Evolutionary conservation across 2,888 invertebrate genomes (phyloP).

Genomic region (Colostygia pectinataria): DNA sequence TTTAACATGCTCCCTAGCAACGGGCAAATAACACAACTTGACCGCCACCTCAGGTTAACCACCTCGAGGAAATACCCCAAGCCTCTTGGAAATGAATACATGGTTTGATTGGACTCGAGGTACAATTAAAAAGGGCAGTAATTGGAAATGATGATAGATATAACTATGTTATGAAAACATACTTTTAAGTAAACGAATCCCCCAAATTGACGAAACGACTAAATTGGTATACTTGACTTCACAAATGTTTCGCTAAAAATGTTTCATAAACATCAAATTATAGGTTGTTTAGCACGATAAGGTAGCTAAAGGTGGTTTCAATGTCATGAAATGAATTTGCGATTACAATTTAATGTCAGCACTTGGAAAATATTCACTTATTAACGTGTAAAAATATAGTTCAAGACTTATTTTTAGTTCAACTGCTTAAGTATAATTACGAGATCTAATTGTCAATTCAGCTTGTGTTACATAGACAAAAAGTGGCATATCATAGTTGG

Average conservation of each 20-base stretch:
- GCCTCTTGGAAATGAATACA: neutral
- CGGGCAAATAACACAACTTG: constrained; percentile 40
- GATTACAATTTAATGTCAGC: neutral
- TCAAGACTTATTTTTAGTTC: too few species aligned
- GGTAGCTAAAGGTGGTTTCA: neutral
- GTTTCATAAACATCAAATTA: constrained; percentile 3
- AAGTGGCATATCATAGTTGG: too few species aligned
- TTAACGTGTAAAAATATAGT: too few species aligned
- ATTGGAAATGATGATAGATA: too few species aligned
- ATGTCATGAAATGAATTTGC: constrained; percentile 7
- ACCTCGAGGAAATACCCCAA: constrained; percentile 36
- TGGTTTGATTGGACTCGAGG: too few species aligned
- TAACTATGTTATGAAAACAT: too few species aligned
- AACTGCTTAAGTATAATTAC: too few species aligned
- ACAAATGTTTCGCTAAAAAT: constrained; percentile 1
- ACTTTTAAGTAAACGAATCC: too few species aligned
- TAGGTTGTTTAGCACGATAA: neutral
- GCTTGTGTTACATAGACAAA: too few species aligned
- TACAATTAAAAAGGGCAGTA: too few species aligned
- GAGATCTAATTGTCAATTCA: too few species aligned
- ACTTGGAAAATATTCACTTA: constrained; percentile 6
- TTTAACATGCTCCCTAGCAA: constrained; percentile 29
- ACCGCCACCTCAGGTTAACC: constrained; percentile 55
- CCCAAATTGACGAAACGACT: neutral
- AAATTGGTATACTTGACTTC: neutral